Evolutionary conservation across 2,888 invertebrate genomes (phyloP).

Genomic region (Eretmocerus hayati): DNA sequence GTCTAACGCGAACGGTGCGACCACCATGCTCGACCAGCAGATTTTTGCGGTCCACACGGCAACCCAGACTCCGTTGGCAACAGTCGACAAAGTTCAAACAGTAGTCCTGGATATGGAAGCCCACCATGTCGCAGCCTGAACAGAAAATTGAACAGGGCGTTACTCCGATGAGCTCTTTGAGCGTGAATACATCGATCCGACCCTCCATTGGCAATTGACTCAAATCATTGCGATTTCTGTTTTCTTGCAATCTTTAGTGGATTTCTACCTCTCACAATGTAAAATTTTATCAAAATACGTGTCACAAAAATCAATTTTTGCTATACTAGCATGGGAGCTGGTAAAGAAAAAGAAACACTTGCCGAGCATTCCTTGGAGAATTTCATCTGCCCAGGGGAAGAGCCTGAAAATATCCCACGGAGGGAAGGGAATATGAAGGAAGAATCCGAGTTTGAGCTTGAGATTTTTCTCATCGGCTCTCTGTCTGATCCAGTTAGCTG

Average conservation of each 20-base stretch:
- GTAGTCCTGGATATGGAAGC: conserved; percentile 86
- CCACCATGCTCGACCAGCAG: conserved; percentile 82
- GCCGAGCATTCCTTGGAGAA: conserved; percentile 84
- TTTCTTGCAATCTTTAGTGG: neutral
- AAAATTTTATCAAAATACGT: too few relatives aligned
- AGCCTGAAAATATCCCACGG: conserved; percentile 89
- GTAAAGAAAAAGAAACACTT: too few relatives aligned
- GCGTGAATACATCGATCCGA: too few relatives aligned
- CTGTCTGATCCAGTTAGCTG: conserved; percentile 86
- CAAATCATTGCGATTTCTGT: too few relatives aligned
- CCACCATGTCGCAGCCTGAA: conserved; percentile 83
- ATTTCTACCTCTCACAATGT: too few relatives aligned
- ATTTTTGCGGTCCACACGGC: conserved; percentile 81
- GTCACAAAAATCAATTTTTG: too few relatives aligned
- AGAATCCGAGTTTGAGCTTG: conserved; percentile 79
- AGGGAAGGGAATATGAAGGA: conserved; percentile 91
- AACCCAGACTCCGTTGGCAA: conserved; percentile 78
- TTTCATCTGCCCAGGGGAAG: conserved; percentile 90
- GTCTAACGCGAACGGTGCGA: conserved; percentile 73
- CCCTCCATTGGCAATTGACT: too few relatives aligned
- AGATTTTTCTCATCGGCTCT: conserved; percentile 70
- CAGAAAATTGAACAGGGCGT: neutral
- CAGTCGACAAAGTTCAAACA: conserved; percentile 88
- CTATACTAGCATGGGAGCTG: too few relatives aligned
- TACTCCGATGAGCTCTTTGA: too few relatives aligned